Evolutionary conservation across 1,140 invertebrate species (phyloP).

Genomic region (Batillaria attramentaria): DNA sequence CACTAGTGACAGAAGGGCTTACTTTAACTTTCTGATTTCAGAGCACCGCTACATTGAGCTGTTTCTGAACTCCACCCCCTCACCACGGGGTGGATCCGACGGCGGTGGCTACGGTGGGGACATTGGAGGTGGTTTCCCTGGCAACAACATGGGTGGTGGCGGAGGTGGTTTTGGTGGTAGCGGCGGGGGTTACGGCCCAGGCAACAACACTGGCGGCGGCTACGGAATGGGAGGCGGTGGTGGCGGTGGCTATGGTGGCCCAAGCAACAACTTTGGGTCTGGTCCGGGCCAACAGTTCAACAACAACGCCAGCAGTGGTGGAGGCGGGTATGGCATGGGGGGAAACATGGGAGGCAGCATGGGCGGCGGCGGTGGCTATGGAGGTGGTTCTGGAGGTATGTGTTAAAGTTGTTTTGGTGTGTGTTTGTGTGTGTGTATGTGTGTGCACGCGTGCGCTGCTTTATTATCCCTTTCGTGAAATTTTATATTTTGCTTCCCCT

Average conservation of each 20-base stretch:
- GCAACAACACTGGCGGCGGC: conserved; percentile 35
- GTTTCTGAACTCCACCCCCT: conserved; percentile 81
- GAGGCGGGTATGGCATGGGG: conserved; percentile 30
- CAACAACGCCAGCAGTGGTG: conserved; percentile 19
- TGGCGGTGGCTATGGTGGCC: neutral
- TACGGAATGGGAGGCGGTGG: conserved; percentile 31
- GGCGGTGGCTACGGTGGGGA: conserved; percentile 40
- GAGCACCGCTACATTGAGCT: conserved; percentile 93
- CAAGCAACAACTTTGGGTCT: conserved; percentile 17
- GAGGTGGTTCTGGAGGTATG: conserved; percentile 33
- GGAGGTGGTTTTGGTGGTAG: conserved; percentile 40
- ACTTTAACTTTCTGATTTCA: no score
- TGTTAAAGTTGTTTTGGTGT: no score
- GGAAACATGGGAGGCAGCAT: conserved; percentile 16
- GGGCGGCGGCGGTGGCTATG: conserved; percentile 46
- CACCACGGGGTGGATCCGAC: conserved; percentile 62
- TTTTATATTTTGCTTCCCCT: no score
- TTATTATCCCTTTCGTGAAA: no score
- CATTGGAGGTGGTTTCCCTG: conserved; percentile 47
- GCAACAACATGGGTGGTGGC: conserved; percentile 43
- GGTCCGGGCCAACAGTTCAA: conserved; percentile 27
- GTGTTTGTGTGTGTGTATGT: no score
- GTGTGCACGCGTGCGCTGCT: no score
- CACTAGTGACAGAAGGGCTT: no score
- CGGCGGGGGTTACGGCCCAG: neutral